Evolutionary conservation across 2,113 vertebrate genomes (phyloP), one percentile per base, ranked within the genome.

Genomic region (Pomatostomus ruficeps): DNA sequence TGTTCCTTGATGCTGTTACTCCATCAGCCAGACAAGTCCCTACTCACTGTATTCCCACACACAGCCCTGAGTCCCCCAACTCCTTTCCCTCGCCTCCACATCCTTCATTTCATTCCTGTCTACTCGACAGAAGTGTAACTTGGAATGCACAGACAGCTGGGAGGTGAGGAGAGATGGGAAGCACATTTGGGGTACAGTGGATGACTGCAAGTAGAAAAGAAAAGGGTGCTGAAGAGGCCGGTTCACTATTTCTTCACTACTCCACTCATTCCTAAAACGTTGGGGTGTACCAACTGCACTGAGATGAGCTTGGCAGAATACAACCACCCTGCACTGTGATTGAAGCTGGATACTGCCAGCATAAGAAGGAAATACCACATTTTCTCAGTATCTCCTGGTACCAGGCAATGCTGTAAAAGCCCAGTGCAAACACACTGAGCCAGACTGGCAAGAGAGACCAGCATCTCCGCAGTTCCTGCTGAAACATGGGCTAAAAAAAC

Each of bases 21-120:
- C n/a, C 74, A 9, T 19, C 38, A 20, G 29, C 6, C 57, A 52
- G 58, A 49, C n/a, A 31, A 43, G 29, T 1, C 28, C 23, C 33
- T 16, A 1, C 59, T 63, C 0, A 0, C n/a, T 38, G 24, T 5
- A 22, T 14, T n/a, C 36, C 36, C 71, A 28, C 66, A 11, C 0
- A 8, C 0, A 58, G 31, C 48, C n/a, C 3, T 5, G 55, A 76
- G 58, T 19, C 12, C 20, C 16, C 36, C 28, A 40, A 0, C 20
- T 36, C 19, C 76, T 22, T 8, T 43, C 58, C 36, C 25, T 62
- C 1, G 0, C 57, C 55, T 31, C 65, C 82, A 85, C 18, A 12
- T 10, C 23, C 49, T 62, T 52, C 4, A 18, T 31, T 59, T 65
- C 54, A 16, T 25, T 42, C 31, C 45, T 3, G 0, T 43, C 55